A percentile compares a stretch with the other conserved stretches of the same genome.
Conservation (phyloP, 2,113 vertebrate species). For the Cnemophilus loriae region DNA sequence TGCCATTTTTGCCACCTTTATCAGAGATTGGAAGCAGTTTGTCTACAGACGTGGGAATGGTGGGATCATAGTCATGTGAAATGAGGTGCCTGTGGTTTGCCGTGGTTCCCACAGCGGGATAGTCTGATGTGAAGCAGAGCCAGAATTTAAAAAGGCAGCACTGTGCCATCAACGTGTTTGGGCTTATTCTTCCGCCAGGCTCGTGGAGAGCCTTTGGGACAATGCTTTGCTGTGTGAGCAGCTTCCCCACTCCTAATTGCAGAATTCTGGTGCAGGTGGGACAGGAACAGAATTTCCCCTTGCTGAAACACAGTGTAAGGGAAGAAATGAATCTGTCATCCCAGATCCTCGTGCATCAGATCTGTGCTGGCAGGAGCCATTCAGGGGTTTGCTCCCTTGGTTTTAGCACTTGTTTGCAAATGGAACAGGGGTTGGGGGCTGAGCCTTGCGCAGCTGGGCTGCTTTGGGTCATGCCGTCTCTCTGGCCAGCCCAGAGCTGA, state of each 20-base stretch:
- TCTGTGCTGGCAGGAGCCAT: neutral
- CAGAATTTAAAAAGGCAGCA: neutral
- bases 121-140: neutral
- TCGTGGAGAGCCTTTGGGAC: neutral
- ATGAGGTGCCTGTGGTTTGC: constrained; percentile 25
- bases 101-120: neutral
- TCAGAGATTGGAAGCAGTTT: neutral
- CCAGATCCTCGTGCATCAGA: neutral
- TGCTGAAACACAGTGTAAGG: neutral
- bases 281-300: neutral
- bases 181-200: neutral
- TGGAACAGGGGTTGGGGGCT: neutral
- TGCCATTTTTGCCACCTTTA: neutral
- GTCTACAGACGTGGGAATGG: neutral
- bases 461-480: neutral
- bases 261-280: neutral
- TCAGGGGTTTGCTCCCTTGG: neutral
- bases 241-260: neutral
- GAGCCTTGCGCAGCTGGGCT: neutral
- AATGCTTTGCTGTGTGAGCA: neutral
- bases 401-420: neutral
- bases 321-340: neutral
- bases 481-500: neutral
- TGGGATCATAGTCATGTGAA: constrained; percentile 10
- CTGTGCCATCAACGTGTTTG: neutral